These are phyloP conservation scores for Callyntrura guangdongensis DNA, from an alignment of 2,888 invertebrate species.

Conservation along the genomic window DNA sequence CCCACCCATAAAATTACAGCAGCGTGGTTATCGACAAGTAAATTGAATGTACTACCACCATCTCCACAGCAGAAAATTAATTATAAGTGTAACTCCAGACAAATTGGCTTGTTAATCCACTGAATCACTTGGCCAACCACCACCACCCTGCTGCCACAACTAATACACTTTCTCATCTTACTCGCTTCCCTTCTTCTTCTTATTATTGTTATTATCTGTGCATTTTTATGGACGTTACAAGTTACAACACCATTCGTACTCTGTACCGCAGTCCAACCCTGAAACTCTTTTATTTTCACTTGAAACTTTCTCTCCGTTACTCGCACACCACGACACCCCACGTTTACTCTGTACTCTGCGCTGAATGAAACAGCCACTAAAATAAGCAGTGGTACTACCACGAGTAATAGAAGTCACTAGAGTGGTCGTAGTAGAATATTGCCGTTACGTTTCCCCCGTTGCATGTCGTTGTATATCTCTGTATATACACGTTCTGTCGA, in stretches of 20 bases:
- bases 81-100: background rate
- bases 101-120: background rate
- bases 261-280: background rate
- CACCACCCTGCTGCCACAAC: background rate
- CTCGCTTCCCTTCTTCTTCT: background rate
- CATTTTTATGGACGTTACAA: background rate
- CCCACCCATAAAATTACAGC: too few relatives aligned
- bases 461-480: background rate
- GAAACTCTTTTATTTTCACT: slow-evolving; percentile 39
- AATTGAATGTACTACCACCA: background rate
- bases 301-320: slow-evolving; percentile 20
- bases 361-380: slow-evolving; percentile 26
- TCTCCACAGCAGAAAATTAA: background rate
- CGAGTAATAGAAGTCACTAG: too few relatives aligned
- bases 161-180: slow-evolving; percentile 13
- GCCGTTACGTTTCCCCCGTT: background rate
- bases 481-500: too few relatives aligned
- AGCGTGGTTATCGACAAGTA: too few relatives aligned
- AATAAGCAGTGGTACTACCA: background rate
- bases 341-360: background rate
- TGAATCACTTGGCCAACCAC: background rate
- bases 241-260: background rate
- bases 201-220: background rate
- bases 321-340: background rate
- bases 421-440: background rate